phyloP scores from a whole-genome alignment of 2,797 vertebrate genomes.

The Thamnophis elegans region DNA sequence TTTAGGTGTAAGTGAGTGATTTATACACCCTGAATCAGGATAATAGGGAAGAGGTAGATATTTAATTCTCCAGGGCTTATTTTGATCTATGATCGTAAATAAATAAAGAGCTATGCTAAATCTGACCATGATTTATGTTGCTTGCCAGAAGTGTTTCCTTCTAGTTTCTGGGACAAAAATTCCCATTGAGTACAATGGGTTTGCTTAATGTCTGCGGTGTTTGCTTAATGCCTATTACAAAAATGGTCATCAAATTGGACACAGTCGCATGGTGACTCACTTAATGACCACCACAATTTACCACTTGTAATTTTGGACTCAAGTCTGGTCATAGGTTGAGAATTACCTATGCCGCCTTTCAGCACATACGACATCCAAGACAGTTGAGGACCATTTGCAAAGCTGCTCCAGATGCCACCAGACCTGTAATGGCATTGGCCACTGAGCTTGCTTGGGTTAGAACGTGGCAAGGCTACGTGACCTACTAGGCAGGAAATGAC shows the following conservation, averaged over 20 bases:
- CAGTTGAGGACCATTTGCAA: accelerated
- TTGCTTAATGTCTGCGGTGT: not conserved
- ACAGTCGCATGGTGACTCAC: not conserved
- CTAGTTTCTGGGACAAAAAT: not conserved
- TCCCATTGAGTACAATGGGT: too few relatives aligned
- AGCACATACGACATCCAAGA: accelerated
- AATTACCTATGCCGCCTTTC: not conserved
- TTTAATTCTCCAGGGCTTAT: not conserved
- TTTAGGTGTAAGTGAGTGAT: not conserved
- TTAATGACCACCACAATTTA: not conserved
- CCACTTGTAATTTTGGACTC: not conserved
- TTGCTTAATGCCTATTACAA: not conserved
- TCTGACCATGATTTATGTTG: not conserved
- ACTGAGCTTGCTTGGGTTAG: not conserved
- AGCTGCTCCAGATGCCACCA: accelerated
- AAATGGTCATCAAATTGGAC: not conserved
- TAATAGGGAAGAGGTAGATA: not conserved
- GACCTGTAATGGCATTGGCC: not conserved
- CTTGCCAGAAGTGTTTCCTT: not conserved
- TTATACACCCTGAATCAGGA: not conserved
- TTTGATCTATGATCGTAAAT: not conserved
- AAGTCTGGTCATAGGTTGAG: not conserved
- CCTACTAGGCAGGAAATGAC: conserved; percentile 52
- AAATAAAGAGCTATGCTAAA: not conserved
- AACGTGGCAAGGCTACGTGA: conserved; percentile 2